Base-by-base conservation (phyloP, 1,140 invertebrate genomes). In the Bathynomus jamesi region DNA sequence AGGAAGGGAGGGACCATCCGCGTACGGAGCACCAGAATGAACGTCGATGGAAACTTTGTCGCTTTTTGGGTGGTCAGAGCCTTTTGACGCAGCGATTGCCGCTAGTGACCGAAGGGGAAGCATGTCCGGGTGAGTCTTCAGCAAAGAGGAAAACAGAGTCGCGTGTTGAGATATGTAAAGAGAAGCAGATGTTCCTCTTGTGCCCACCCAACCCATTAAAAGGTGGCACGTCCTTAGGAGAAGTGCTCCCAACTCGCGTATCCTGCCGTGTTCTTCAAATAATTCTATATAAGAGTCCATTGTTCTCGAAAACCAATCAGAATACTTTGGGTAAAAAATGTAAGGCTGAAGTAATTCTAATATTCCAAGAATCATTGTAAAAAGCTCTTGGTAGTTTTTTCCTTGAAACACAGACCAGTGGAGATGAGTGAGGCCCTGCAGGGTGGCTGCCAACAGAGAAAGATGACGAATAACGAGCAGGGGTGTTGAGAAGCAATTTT, bases 401-500 rank as follows among this genome's bases (percentile, higher is more conserved):
- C 87, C 85, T 74, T 88, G 85, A 74, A 95, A 88, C 0, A 91
- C 87, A 60, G 83, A 81, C 80, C 89, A 89, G 24, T 90, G 88
- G 69, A 91, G 85, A 75, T 92, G 88, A 13, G 87, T 89, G 73
- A 90, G 85, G 28, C 94, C 94, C 79, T 90, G 88, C 61, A 98
- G 84, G 27, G 93, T 86, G 0, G 92, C 89, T 0, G 89, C 89
- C 10, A 96, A 82, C 82, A 96, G 88, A 0, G 92, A 89, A 70
- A 97, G 82, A 80, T 96, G 94, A 27, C 87, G 86, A 2, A 94
- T 81, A 2, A 96, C 87, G 0, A 97, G 83, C 68, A 92, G 83
- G 91, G 91, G 85, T 96, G 93, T 53, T 87, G 88, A 53, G 89
- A 88, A n/a, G 89, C 90, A 83, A 90, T 86, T 85, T 94, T 96